Base-by-base conservation (phyloP, 2,113 vertebrate species). In the Pangasianodon hypophthalmus region DNA sequence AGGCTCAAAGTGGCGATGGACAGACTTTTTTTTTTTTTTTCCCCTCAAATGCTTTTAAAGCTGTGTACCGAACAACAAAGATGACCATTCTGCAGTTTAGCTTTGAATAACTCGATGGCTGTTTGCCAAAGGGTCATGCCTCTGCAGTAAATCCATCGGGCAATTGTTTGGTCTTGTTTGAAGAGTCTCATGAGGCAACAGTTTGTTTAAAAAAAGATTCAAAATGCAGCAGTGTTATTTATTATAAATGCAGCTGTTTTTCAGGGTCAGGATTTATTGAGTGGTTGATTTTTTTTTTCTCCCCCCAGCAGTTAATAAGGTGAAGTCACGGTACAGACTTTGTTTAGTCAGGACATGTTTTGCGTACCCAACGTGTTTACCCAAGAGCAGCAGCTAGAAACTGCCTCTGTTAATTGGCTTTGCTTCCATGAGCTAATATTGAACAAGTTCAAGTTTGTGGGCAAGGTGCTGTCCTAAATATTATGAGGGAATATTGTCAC, bases 41-140 rank as follows among this genome's bases (percentile, higher is more conserved):
- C 24, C 46, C 29, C 2, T 19, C 29, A 11, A 60, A 60, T 29
- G 37, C n/a, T 41, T 60, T 62, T 62, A 44, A 84, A 84, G 54
- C 48, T 11, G 81, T 37, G 37, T 88, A 50, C 89, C 71, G 52
- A 77, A 32, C 86, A 91, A 91, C 90, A 93, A 91, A 88, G 87
- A 82, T 84, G 83, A 56, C 83, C 87, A 85, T 90, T 91, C 89
- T 87, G 86, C 88, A 58, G 88, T 89, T 85, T 91, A 64, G 84
- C 84, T 84, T 73, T 90, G 79, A 89, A 89, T 83, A 89, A 86
- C 83, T 50, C 1, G 11, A 14, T 89, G 87, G 91, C 84, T 41
- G 50, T 41, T 7, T 21, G 90, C 89, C 90, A 91, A 88, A 73
- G 29, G 24, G 44, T 91, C 62, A 86, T 91, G 85, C 67, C 44